Evolutionary conservation across 1,140 invertebrate genomes (phyloP), one percentile per base, ranked within the genome.

Genomic region (Branchinecta lynchi): DNA sequence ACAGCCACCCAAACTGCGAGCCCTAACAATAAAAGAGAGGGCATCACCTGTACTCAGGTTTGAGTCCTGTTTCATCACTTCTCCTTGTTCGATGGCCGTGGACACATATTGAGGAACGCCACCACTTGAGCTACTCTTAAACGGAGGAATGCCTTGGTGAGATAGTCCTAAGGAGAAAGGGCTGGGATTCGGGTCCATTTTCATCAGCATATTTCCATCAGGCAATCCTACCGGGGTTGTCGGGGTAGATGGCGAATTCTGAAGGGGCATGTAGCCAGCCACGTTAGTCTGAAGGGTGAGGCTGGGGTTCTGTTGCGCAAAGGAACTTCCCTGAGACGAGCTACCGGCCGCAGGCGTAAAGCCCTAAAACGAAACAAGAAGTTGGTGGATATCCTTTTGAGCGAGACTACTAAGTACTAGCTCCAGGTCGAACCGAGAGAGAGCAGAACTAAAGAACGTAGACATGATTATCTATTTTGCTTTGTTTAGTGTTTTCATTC

Each of bases 101-200:
- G 72, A 72, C n/a, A 71, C 66, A 10, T 86, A 84, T 70, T 78
- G 75, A 73, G 51, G 51, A 12, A 60, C 51, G 32, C 32, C 32
- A 32, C 32, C 32, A 32, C 32, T 32, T 15, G 51, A 60, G 51
- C 12, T 20, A 60, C 51, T 60, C 17, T 60, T 60, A 60, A 60
- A 60, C 51, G 12, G 51, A 15, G 12, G 51, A 32, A 32, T 32
- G 67, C 71, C 69, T 71, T 67, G 12, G 51, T 71, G 65, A 69
- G 66, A 32, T 43, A 65, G 15, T 21, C 60, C 60, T 67, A 67
- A 71, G 44, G 8, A 68, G 66, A 68, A 66, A 46, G 67, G 67
- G 46, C 70, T 68, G 65, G 70, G 66, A 12, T 68, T 66, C 43
- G 60, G 70, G 43, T 66, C 70, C 44, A 66, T 71, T 12, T 68